These are phyloP conservation scores for Oryctolagus cuniculus DNA, from an alignment of 2,113 vertebrate species.

Conservation along the genomic window mOryCun1.1 NC_091434.1:98296501-98297000, in stretches of 20 bases:
- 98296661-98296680: constrained; percentile 45
- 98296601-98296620: too few species aligned
- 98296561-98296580: too few species aligned
- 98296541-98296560: too few species aligned
- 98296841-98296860: constrained; percentile 41
- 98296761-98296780: neutral
- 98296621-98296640: too few species aligned
- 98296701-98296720: constrained; percentile 34
- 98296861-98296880: constrained; percentile 14
- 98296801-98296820: neutral
- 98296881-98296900: neutral
- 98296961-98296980: constrained; percentile 34
- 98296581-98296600: too few species aligned
- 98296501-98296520: too few species aligned
- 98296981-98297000: constrained; percentile 46
- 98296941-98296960: constrained; percentile 23
- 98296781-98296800: neutral
- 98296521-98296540: too few species aligned
- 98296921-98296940: neutral
- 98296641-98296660: neutral
- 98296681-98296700: neutral
- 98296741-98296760: neutral
- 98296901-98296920: neutral
- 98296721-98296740: neutral
- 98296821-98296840: constrained; percentile 15